Percentiles rank a stretch among this genome's conserved stretches.
Conservation (phyloP, 1,140 invertebrate genomes). For the Lerema accius region DNA sequence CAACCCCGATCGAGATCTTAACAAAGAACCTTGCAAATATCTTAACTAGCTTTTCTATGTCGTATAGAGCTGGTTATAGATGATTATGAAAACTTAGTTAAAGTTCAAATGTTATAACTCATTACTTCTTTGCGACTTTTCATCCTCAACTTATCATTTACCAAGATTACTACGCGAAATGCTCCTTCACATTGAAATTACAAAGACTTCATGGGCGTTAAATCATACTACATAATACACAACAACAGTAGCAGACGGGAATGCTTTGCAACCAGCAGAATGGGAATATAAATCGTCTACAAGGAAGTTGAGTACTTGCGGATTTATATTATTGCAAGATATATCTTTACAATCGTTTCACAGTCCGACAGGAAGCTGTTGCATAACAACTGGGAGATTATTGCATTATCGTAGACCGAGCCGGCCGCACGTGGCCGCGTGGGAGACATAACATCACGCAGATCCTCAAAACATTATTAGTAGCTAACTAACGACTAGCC, state of each 20-base stretch:
- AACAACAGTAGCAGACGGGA: constrained; percentile 9
- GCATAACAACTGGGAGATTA: constrained; percentile 21
- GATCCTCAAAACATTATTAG: constrained; percentile 35
- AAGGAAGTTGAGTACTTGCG: constrained; percentile 16
- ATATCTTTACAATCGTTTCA: constrained; percentile 21
- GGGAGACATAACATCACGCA: constrained; percentile 43
- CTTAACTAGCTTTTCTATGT: too few species aligned
- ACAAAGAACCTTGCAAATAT: too few species aligned
- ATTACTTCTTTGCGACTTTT: too few species aligned
- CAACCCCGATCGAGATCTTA: too few species aligned
- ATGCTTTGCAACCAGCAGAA: constrained; percentile 12
- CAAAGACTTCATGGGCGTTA: neutral
- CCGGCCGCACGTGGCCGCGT: constrained; percentile 39
- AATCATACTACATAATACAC: constrained; percentile 1
- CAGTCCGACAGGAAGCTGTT: constrained; percentile 25
- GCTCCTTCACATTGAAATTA: neutral
- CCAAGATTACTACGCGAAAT: too few species aligned
- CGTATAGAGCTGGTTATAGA: too few species aligned
- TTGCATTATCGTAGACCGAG: constrained; percentile 34
- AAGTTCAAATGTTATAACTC: too few species aligned
- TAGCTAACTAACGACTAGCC: constrained; percentile 6
- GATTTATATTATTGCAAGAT: constrained; percentile 17
- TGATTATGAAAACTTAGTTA: too few species aligned
- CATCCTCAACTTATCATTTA: too few species aligned
- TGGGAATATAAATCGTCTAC: constrained; percentile 22